Evolutionary conservation across 2,888 invertebrate species (phyloP), one percentile per base, ranked within the genome.

Genomic region (Hermaeophaga mercurialis): DNA sequence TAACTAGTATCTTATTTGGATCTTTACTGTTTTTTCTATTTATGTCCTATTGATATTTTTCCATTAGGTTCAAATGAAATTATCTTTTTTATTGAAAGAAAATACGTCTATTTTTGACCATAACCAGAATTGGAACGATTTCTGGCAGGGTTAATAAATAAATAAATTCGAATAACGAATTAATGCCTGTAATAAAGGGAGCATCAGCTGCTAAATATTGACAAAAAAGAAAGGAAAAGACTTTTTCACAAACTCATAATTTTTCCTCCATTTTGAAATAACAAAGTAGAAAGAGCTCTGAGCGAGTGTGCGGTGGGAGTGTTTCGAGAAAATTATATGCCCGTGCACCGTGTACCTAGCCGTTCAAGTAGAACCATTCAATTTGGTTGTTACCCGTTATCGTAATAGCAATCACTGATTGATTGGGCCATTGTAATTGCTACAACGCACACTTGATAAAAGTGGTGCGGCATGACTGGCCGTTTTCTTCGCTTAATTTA

Each of bases 401-500:
- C 60, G 50, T 41, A 61, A 58, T 56, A 49, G 53, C 61, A 56
- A 59, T 60, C 60, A 62, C 55, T 54, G 52, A 65, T 64, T 63
- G 61, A 62, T 64, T 64, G 69, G 67, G 34, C 66, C 46, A 52
- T 59, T 68, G 66, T 66, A 66, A 66, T 67, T 68, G 68, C 66
- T 57, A 57, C 62, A 61, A 61, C 67, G 65, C 62, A 63, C 65
- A 70, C 70, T 65, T 70, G 67, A 70, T 68, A 69, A 70, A 69
- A 68, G 62, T 61, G 62, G 64, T 58, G 60, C 59, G 54, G 66
- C 69, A 69, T 70, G 70, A 71, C 70, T 72, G 70, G 70, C 65
- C 63, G 65, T 67, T 71, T 70, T 70, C 67, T 70, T 67, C 66
- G 64, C 68, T 70, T 68, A 72, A 72, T 72, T 72, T 70, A 70